Evolutionary conservation across 2,113 vertebrate species (phyloP), one percentile per base, ranked within the genome.

Genomic region (Centropus unirufus): DNA sequence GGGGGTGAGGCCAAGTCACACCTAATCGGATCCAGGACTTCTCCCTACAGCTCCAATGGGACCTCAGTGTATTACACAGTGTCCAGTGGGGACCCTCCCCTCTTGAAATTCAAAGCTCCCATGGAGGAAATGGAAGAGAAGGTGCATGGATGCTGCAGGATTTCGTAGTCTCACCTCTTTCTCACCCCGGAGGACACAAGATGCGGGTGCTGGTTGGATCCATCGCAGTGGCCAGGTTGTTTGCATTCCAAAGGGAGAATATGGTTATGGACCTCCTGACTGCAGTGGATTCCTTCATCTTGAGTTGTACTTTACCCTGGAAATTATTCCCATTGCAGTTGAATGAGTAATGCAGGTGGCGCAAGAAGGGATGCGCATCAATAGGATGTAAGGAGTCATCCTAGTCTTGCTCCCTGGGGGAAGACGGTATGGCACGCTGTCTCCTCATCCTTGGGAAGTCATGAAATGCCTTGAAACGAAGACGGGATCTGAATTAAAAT

Each of bases 51-150:
- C 89, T 98, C 99, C 97, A 99, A 99, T 24, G 99, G 99, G 93
- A 99, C 97, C 91, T 98, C 99, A 0, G 98, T 99, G 67, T 99
- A 98, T 97, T 99, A 99, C 97, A 99, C 99, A 2, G 98, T 99
- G 32, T 98, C 98, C 98, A 99, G 99, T 29, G 99, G 99, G 9
- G 99, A 99, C 44, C 99, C 99, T 2, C 99, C 99, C 24, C 98
- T 99, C 75, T 96, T 99, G 85, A 99, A 98, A 97, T 98, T 99
- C 82, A 99, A 99, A 96, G 99, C 99, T 97, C 99, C 99, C 30
- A 95, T 98, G 29, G 99, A 99, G 76, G 99, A 99, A 58, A 98
- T 98, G 98, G 98, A 98, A 79, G 98, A 98, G 52, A 99, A 99
- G 91, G 97, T 97, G 51, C 98, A 98, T 1, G 98, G 98, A 83